Conservation (phyloP, 2,797 vertebrate genomes). For the Selene dorsalis region DNA sequence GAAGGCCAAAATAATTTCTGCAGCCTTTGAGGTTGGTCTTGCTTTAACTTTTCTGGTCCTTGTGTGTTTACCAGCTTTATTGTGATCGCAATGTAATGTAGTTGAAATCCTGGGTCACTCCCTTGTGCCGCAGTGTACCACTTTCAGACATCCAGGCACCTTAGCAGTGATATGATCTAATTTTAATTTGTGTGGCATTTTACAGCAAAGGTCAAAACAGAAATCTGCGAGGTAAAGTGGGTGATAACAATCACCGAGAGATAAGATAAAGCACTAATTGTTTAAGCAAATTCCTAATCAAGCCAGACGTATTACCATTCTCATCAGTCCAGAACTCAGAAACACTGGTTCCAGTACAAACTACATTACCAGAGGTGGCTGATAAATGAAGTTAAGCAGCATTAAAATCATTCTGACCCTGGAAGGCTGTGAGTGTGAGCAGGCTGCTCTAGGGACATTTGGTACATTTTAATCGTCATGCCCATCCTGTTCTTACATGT, state of each 20-base stretch:
- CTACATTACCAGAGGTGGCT: neutral
- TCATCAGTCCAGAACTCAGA: constrained; percentile 1
- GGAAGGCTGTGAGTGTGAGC: neutral
- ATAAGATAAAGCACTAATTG: constrained; percentile 35
- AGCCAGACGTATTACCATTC: neutral
- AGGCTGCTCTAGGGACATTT: neutral
- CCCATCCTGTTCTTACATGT: constrained; percentile 62
- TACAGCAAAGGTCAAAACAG: constrained; percentile 36
- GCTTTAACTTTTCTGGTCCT: neutral
- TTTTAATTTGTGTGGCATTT: constrained; percentile 54
- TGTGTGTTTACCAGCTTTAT: neutral
- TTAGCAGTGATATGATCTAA: constrained; percentile 24
- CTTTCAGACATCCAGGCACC: constrained; percentile 17
- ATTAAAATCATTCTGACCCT: neutral
- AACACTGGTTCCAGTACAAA: constrained; percentile 5
- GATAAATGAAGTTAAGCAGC: neutral
- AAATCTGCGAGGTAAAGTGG: constrained; percentile 43
- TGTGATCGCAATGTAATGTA: neutral
- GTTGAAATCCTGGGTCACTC: neutral
- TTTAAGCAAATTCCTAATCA: neutral
- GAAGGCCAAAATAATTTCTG: constrained; percentile 98
- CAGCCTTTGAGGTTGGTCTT: constrained; percentile 93
- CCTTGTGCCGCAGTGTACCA: neutral
- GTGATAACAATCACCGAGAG: constrained; percentile 35
- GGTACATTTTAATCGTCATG: constrained; percentile 44